Conservation (phyloP, 2,797 vertebrate genomes). For the Gouania willdenowi region DNA sequence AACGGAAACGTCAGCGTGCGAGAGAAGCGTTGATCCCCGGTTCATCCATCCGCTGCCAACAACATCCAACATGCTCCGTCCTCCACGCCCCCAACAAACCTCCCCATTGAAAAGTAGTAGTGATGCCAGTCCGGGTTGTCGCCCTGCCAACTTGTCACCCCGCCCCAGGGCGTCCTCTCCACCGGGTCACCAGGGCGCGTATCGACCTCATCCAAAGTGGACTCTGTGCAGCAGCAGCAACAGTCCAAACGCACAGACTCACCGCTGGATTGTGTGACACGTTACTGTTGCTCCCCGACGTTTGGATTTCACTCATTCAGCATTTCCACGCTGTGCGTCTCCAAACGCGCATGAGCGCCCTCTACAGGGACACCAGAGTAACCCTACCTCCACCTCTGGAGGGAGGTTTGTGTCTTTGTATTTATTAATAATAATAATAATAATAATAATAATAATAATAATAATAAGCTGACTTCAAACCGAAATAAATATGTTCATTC, state of each 20-base stretch:
- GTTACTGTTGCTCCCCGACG: constrained; percentile 22
- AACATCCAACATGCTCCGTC: constrained; percentile 47
- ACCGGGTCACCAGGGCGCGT: constrained; percentile 14
- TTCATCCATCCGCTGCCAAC: constrained; percentile 45
- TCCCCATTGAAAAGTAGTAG: constrained; percentile 66
- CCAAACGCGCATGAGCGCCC: constrained; percentile 56
- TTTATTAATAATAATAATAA: no score
- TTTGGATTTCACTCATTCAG: constrained; percentile 56
- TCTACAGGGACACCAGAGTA: constrained; percentile 47
- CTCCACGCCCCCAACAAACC: constrained; percentile 65
- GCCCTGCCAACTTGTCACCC: constrained; percentile 57
- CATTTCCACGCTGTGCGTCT: constrained; percentile 39
- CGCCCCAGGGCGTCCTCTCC: constrained; percentile 11
- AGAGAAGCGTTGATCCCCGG: constrained; percentile 38
- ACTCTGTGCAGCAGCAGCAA: constrained; percentile 1
- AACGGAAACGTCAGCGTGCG: constrained; percentile 41
- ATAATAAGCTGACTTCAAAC: no score
- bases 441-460: no score
- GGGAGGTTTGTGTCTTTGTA: no score
- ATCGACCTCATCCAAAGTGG: constrained; percentile 45
- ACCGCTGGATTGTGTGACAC: constrained; percentile 41
- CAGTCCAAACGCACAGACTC: constrained; percentile 3
- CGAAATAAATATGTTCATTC: no score
- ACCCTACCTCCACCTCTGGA: no score
- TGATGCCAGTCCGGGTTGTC: constrained; percentile 33